phyloP scores from a whole-genome alignment of 2,797 vertebrate genomes.

The Sebastes aleutianus region DNA sequence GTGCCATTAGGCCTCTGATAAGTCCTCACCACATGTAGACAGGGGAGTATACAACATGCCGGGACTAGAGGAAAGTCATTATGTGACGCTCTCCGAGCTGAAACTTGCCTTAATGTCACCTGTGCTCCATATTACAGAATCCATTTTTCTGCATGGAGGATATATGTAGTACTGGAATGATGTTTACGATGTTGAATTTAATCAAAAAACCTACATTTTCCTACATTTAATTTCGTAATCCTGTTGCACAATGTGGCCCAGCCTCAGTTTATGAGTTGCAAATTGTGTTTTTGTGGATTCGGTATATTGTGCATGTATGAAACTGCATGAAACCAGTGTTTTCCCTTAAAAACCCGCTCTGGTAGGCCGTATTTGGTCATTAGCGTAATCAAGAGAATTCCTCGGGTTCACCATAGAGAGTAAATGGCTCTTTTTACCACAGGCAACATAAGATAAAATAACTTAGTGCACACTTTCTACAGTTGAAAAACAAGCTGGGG shows the following conservation, averaged over 20 bases:
- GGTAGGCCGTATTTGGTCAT: slow-evolving; percentile 41
- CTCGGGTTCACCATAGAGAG: slow-evolving; percentile 56
- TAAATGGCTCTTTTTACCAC: slow-evolving; percentile 69
- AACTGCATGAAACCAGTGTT: slow-evolving; percentile 35
- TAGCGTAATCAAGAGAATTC: slow-evolving; percentile 68
- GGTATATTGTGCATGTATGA: background rate
- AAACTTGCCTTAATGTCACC: slow-evolving; percentile 51
- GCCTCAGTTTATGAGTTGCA: slow-evolving; percentile 36
- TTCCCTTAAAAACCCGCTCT: slow-evolving; percentile 30
- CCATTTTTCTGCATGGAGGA: slow-evolving; percentile 1
- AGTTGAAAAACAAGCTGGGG: slow-evolving; percentile 78
- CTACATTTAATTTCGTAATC: slow-evolving; percentile 6
- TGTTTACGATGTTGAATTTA: slow-evolving; percentile 3
- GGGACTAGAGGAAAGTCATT: slow-evolving; percentile 40
- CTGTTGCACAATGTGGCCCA: slow-evolving; percentile 13
- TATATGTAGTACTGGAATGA: slow-evolving; percentile 11
- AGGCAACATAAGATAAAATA: slow-evolving; percentile 78
- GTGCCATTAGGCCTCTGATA: slow-evolving; percentile 63
- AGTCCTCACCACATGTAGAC: slow-evolving; percentile 52
- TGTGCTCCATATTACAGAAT: slow-evolving; percentile 56
- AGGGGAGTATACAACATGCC: slow-evolving; percentile 40
- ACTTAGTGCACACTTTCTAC: slow-evolving; percentile 74
- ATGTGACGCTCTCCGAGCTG: slow-evolving; percentile 47
- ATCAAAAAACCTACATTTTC: background rate
- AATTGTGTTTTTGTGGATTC: slow-evolving; percentile 23